Percentiles rank a stretch among this genome's conserved stretches.
These are phyloP conservation scores for Eupithecia centaureata DNA, from an alignment of 2,888 invertebrate species.

Conservation along the genomic window DNA sequence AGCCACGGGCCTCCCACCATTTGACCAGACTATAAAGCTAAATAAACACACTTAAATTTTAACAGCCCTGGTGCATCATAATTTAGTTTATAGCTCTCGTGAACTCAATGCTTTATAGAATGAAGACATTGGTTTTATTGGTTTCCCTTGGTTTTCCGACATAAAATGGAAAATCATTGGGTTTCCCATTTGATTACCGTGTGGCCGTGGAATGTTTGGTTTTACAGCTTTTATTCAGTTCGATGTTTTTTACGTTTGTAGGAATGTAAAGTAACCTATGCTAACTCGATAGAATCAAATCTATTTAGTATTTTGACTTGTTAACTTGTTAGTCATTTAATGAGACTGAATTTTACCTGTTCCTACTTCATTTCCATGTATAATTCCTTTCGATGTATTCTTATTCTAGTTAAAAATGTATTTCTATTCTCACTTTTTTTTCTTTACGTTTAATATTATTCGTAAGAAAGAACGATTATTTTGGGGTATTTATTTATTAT, in stretches of 20 bases:
- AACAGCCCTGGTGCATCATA: conserved; percentile 25
- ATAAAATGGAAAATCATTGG: conserved; percentile 8
- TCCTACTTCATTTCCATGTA: too few species aligned
- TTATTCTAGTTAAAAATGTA: too few species aligned
- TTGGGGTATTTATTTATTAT: too few species aligned
- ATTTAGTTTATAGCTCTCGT: conserved; percentile 15
- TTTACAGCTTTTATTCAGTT: neutral
- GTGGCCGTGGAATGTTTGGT: conserved; percentile 2
- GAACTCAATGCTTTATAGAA: conserved; percentile 19
- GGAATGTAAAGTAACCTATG: neutral
- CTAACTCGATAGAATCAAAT: neutral
- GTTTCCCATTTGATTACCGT: conserved; percentile 9
- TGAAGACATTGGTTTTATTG: conserved; percentile 26
- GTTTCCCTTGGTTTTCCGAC: neutral
- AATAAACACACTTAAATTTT: conserved; percentile 31
- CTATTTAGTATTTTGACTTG: neutral
- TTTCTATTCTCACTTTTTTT: too few species aligned
- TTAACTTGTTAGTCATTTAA: too few species aligned
- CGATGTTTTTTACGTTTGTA: neutral
- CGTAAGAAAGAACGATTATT: too few species aligned
- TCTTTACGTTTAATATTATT: too few species aligned
- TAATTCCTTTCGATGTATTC: too few species aligned
- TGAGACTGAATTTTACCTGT: too few species aligned
- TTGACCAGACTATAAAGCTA: conserved; percentile 29
- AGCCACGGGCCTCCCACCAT: neutral